A percentile compares a stretch with the other conserved stretches of the same genome.
Evolutionary conservation across 2,113 vertebrate genomes (phyloP).

Genomic region (Podarcis muralis): DNA sequence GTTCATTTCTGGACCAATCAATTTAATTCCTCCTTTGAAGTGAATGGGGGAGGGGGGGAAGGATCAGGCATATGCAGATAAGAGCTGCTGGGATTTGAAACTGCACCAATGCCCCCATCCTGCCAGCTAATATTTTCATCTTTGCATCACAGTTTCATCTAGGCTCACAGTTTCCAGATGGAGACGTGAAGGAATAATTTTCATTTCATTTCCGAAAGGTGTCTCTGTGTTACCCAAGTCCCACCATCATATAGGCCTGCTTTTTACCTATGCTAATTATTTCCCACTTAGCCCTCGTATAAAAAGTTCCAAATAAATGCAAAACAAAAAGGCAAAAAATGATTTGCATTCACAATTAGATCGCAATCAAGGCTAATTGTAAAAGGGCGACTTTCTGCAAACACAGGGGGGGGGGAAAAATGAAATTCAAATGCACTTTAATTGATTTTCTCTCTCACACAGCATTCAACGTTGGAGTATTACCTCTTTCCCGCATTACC

Average conservation of each 20-base stretch:
- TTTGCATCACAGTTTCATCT: too few relatives aligned
- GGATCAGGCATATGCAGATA: too few relatives aligned
- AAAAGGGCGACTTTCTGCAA: slow-evolving; percentile 46
- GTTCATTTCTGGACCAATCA: too few relatives aligned
- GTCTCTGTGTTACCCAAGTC: neutral
- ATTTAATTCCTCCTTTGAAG: too few relatives aligned
- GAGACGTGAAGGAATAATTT: neutral
- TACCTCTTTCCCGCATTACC: neutral
- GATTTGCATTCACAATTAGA: slow-evolving; percentile 26
- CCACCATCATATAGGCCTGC: neutral
- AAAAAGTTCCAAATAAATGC: slow-evolving; percentile 38
- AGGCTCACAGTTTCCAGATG: neutral
- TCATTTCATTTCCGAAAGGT: neutral
- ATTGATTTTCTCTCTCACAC: neutral
- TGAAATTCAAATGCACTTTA: slow-evolving; percentile 33
- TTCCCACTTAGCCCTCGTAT: slow-evolving; percentile 11
- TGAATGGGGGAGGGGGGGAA: too few relatives aligned
- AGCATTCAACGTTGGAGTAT: neutral
- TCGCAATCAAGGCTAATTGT: slow-evolving; percentile 40
- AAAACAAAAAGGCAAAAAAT: slow-evolving; percentile 26
- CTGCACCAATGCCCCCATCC: too few relatives aligned
- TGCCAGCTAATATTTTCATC: neutral
- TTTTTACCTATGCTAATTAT: neutral
- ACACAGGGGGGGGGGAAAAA: slow-evolving; percentile 1
- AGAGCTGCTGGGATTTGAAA: too few relatives aligned